phyloP scores from a whole-genome alignment of 1,140 invertebrate genomes.

The Harpegnathos saltator region DNA sequence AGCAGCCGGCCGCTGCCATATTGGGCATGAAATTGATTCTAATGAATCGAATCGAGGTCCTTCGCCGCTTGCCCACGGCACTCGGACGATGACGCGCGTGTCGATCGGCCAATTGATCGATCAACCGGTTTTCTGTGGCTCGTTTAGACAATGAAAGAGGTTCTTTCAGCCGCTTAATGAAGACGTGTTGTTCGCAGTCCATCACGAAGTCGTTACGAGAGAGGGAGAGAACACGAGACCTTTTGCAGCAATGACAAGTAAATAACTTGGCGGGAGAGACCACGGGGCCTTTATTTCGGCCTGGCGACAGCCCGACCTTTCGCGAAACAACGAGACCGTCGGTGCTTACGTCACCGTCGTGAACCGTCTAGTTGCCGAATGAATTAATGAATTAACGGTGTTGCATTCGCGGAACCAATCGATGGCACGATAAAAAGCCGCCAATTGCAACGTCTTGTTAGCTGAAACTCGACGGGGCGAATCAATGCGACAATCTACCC shows the following conservation, averaged over 20 bases:
- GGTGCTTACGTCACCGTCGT: conserved; percentile 10
- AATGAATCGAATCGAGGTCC: conserved; percentile 64
- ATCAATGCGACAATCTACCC: conserved; percentile 45
- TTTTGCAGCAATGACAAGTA: conserved; percentile 62
- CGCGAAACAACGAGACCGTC: conserved; percentile 38
- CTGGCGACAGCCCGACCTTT: conserved; percentile 35
- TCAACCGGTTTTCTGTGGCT: conserved; percentile 63
- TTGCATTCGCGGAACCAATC: neutral
- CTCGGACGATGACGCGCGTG: conserved; percentile 53
- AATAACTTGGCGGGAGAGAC: conserved; percentile 41
- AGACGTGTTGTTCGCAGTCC: conserved; percentile 52
- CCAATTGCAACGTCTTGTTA: conserved; percentile 36
- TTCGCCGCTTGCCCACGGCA: conserved; percentile 21
- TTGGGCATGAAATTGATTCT: conserved; percentile 75
- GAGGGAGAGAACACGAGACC: conserved; percentile 48
- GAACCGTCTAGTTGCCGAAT: conserved; percentile 15
- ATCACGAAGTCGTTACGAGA: conserved; percentile 50
- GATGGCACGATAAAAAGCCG: conserved; percentile 45
- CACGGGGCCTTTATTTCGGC: conserved; percentile 43
- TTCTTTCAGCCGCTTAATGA: conserved; percentile 48
- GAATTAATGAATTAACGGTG: conserved; percentile 21
- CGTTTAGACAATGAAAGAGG: conserved; percentile 58
- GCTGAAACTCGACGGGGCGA: conserved; percentile 35
- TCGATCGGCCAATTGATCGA: conserved; percentile 63
- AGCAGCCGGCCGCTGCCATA: conserved; percentile 70